Conservation (phyloP, 37 sponge, comb jelly and placozoan genomes). For the Beroe ovata region DNA sequence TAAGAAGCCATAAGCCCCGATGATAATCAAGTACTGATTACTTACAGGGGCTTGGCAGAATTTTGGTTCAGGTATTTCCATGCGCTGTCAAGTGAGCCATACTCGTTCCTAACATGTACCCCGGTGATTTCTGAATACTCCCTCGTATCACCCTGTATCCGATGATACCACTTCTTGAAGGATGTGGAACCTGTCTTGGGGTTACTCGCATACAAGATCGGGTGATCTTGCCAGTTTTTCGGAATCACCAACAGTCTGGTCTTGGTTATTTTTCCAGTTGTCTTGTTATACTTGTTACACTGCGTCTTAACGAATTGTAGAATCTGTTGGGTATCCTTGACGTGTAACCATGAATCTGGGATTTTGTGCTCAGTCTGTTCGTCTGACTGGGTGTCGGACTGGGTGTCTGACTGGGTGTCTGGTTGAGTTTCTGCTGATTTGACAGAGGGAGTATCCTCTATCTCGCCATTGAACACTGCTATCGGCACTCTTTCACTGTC, state of each 20-base stretch:
- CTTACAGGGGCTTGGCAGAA: no score
- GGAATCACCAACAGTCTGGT: not conserved
- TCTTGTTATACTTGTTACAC: constrained; percentile 1
- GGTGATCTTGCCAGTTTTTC: constrained; percentile 14
- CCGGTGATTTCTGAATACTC: constrained; percentile 2
- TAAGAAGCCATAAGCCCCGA: no score
- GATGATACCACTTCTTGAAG: constrained; percentile 27
- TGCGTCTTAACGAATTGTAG: not conserved
- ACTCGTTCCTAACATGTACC: constrained; percentile 6
- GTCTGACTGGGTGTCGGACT: no score
- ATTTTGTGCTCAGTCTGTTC: not conserved
- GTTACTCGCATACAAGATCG: constrained; percentile 27
- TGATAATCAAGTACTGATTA: no score
- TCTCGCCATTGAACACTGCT: not conserved
- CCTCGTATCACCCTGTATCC: constrained; percentile 13
- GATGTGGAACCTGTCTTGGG: constrained; percentile 56
- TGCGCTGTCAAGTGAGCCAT: not conserved
- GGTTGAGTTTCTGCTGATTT: not conserved
- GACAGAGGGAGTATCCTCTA: not conserved
- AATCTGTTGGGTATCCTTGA: constrained; percentile 3
- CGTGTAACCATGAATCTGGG: constrained; percentile 19
- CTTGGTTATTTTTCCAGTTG: not conserved
- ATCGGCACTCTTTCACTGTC: no score
- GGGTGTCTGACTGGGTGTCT: not conserved
- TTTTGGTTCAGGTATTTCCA: no score